These are phyloP conservation scores for Rotaria socialis DNA, from an alignment of 2,888 invertebrate genomes.

Conservation along the genomic window DNA sequence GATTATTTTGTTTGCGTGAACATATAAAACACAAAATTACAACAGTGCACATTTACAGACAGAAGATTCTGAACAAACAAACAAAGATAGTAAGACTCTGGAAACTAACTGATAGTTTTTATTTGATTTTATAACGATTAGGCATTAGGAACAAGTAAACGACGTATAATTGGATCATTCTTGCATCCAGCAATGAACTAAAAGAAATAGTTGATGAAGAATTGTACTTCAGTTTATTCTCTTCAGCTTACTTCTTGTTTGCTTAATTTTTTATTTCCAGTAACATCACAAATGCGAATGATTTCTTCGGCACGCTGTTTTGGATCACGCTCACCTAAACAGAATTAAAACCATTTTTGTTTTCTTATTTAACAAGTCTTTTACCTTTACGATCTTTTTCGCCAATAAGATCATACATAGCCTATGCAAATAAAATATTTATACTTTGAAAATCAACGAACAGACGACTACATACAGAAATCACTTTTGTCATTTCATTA, in stretches of 20 bases:
- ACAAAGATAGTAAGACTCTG: background rate
- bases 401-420: conserved; percentile 34
- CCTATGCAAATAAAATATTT: background rate
- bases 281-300: conserved; percentile 32
- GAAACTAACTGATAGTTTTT: background rate
- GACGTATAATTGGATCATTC: conserved; percentile 34
- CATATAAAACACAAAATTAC: background rate
- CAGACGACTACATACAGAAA: background rate
- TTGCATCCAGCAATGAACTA: conserved; percentile 2
- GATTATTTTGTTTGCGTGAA: background rate
- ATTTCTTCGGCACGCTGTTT: conserved; percentile 30
- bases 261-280: conserved; percentile 28
- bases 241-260: background rate
- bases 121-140: background rate
- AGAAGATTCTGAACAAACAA: background rate
- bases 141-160: conserved; percentile 6
- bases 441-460: no score
- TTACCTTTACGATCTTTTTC: conserved; percentile 24
- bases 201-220: background rate
- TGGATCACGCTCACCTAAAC: background rate
- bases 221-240: background rate
- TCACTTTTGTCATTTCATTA: conserved; percentile 30
- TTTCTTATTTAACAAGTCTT: background rate
- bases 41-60: background rate
- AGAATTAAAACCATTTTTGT: background rate